These are phyloP conservation scores for Bombyx mandarina DNA, from an alignment of 1,140 invertebrate genomes.

Conservation along the genomic window DNA sequence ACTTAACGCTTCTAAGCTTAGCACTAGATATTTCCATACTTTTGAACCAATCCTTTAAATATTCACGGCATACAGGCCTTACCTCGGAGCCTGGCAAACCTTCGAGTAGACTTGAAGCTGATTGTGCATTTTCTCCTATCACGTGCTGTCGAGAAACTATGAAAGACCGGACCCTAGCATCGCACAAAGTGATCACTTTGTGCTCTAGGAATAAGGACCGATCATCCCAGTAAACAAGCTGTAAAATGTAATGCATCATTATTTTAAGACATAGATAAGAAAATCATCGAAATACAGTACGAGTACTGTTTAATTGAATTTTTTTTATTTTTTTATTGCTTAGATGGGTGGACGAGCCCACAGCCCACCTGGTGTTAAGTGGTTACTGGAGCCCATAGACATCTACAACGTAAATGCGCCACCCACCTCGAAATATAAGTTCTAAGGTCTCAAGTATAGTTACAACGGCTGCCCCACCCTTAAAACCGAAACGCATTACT, in stretches of 20 bases:
- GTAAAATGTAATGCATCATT: slow-evolving; percentile 17
- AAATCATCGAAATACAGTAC: no score
- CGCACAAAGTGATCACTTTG: slow-evolving; percentile 77
- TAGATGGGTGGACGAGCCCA: no score
- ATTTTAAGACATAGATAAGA: no score
- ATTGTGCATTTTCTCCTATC: slow-evolving; percentile 75
- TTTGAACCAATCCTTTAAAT: slow-evolving; percentile 37
- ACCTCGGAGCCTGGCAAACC: slow-evolving; percentile 71
- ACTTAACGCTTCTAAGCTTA: slow-evolving; percentile 21
- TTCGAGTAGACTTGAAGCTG: slow-evolving; percentile 70
- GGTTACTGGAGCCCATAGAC: no score
- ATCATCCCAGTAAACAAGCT: slow-evolving; percentile 85
- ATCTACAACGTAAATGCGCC: no score
- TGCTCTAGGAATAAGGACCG: slow-evolving; percentile 88
- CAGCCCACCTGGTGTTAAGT: no score
- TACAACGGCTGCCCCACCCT: no score
- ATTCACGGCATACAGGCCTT: slow-evolving; percentile 24
- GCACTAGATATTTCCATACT: slow-evolving; percentile 38
- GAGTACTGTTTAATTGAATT: no score
- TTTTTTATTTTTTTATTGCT: no score
- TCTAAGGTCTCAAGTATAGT: no score
- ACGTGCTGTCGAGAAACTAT: slow-evolving; percentile 81
- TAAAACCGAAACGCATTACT: no score
- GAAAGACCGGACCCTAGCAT: slow-evolving; percentile 82
- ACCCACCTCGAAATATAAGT: no score